Base-by-base conservation (phyloP, 2,797 vertebrate species). In the Serranus cabrilla region DNA sequence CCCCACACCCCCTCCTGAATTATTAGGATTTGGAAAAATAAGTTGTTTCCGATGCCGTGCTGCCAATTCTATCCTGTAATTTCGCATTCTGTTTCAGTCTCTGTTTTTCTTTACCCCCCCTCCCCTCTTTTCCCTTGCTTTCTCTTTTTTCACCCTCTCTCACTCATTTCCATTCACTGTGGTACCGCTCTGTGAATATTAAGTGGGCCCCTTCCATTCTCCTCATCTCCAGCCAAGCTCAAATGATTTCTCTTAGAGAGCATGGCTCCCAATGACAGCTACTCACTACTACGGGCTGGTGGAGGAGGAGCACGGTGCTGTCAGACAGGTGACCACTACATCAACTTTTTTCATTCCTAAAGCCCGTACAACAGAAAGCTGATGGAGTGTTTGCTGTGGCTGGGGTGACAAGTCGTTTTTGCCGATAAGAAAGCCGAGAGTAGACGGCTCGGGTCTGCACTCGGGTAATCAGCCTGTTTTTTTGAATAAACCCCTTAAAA, bases 81-180 rank as follows among this genome's bases (percentile, higher is more conserved):
- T 95, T 95, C 88, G 93, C 91, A 94, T 94, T 91, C 93, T 86
- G 92, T 83, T 93, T 90, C 87, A 69, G 91, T 93, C 82, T 57
- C 67, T 92, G 86, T 92, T 91, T 91, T 91, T 90, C 72, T 75
- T 13, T 47, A 72, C 82, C 82, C 56, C 64, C 42, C 72, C 81
- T 25, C 17, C 7, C 6, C 27, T 27, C 27, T 2, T 23, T 10
- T 0, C 20, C 13, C 2, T 23, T 10, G 4, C 13, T 16, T 37
- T 54, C 61, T 51, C 60, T 69, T 51, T 74, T 74, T 75, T 43
- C 77, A 60, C 80, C 69, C 84, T 56, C 91, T 86, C 92, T 75
- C 80, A 90, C 90, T 95, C 92, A 95, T 89, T 95, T 91, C 94
- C 87, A 91, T 94, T 95, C 93, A 86, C 83, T 89, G 91, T 89